A percentile compares a stretch with the other conserved stretches of the same genome.
Evolutionary conservation across 2,888 invertebrate species (phyloP).

Genomic region (Pristionchus mayeri): DNA sequence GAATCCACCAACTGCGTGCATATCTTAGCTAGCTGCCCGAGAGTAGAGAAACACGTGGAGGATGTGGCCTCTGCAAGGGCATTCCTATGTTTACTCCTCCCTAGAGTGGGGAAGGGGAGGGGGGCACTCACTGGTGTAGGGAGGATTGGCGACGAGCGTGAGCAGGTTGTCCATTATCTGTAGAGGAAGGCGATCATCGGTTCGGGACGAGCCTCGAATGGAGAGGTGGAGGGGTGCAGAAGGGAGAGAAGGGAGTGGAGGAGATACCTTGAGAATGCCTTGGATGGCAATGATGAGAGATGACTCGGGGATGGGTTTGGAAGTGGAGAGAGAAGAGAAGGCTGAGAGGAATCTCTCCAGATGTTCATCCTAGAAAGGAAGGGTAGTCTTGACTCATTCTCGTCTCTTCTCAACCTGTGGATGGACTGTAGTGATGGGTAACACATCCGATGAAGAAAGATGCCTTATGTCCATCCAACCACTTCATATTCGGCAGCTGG

Average conservation of each 20-base stretch:
- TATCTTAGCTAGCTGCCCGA: conserved; percentile 88
- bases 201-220: conserved; percentile 75
- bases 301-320: conserved; percentile 17
- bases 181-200: conserved; percentile 87
- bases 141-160: conserved; percentile 86
- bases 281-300: conserved; percentile 36
- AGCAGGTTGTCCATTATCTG: conserved; percentile 88
- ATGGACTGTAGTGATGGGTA: conserved; percentile 90
- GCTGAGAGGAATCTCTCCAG: conserved; percentile 58
- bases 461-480: conserved; percentile 95
- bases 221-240: no score
- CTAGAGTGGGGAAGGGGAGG: not conserved
- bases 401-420: conserved; percentile 80
- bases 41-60: conserved; percentile 89
- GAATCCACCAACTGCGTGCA: conserved; percentile 86
- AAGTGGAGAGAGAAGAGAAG: conserved; percentile 46
- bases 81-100: no score
- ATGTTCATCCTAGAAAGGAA: conserved; percentile 56
- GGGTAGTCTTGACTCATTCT: not conserved
- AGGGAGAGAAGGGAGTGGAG: no score
- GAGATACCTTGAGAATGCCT: conserved; percentile 40
- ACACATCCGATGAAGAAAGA: conserved; percentile 88
- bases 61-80: conserved; percentile 86
- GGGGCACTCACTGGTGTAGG: conserved; percentile 76
- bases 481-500: conserved; percentile 90